Evolutionary conservation across 2,888 invertebrate species (phyloP).

Genomic region (Leptinotarsa haldemani): DNA sequence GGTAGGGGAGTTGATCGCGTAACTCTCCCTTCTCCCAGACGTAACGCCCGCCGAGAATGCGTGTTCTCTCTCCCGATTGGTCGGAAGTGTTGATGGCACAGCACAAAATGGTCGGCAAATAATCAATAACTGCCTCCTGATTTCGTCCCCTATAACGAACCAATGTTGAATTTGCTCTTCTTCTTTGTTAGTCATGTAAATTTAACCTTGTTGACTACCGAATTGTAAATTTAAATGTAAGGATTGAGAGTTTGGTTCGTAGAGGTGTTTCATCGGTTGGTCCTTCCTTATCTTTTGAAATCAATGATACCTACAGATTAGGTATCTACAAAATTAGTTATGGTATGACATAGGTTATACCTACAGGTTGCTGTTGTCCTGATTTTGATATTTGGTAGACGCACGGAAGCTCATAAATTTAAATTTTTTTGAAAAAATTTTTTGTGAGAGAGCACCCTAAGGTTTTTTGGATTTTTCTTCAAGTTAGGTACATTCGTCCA

Average conservation of each 20-base stretch:
- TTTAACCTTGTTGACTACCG: slow-evolving; percentile 55
- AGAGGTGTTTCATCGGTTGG: not conserved
- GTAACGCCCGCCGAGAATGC: slow-evolving; percentile 53
- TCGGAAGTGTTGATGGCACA: slow-evolving; percentile 54
- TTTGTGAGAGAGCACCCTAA: too few species aligned
- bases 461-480: too few species aligned
- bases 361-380: not conserved
- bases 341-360: not conserved
- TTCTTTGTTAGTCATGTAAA: slow-evolving; percentile 59
- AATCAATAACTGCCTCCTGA: slow-evolving; percentile 59
- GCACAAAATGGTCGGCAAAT: slow-evolving; percentile 65
- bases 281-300: slow-evolving; percentile 4
- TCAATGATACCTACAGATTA: not conserved
- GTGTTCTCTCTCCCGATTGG: slow-evolving; percentile 56
- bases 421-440: too few species aligned
- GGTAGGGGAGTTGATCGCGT: slow-evolving; percentile 48
- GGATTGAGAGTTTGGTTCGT: slow-evolving; percentile 1
- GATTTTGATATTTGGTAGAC: not conserved
- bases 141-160: slow-evolving; percentile 30
- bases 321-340: not conserved
- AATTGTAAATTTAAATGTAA: slow-evolving; percentile 25
- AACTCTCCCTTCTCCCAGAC: slow-evolving; percentile 28
- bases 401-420: too few species aligned
- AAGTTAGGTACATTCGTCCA: too few species aligned
- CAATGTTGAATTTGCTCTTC: slow-evolving; percentile 49